phyloP scores from a whole-genome alignment of 2,113 vertebrate genomes.

The Bolborhynchus lineola region DNA sequence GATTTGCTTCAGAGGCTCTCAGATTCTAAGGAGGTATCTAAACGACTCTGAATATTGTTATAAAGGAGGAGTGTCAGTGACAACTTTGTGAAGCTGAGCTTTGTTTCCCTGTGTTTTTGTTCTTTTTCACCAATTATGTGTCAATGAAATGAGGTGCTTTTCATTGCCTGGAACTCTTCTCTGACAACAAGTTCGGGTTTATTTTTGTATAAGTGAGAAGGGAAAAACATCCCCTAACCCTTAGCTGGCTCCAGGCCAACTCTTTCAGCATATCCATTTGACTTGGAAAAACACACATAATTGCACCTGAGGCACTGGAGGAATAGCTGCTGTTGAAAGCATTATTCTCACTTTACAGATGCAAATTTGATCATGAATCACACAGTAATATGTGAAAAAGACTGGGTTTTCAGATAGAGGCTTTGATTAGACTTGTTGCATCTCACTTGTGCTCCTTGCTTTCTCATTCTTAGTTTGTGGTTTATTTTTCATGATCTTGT shows the following conservation, averaged over 20 bases:
- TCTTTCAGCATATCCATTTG: not conserved
- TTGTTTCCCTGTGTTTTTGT: not conserved
- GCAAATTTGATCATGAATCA: not conserved
- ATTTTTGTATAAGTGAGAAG: not conserved
- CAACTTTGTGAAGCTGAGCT: not conserved
- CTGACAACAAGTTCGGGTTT: not conserved
- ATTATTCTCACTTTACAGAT: not conserved
- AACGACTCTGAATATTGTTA: not conserved
- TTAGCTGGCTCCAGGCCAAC: not conserved
- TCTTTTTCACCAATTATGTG: not conserved
- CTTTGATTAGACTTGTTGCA: not conserved
- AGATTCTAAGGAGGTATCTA: not conserved
- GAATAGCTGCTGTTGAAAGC: not conserved
- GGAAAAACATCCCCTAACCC: not conserved
- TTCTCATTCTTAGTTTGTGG: not conserved
- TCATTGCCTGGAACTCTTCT: not conserved
- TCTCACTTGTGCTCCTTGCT: not conserved
- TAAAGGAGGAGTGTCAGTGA: not conserved
- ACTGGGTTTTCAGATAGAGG: not conserved
- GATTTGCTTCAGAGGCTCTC: not conserved
- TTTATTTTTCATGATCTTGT: not conserved
- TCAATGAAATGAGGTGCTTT: not conserved
- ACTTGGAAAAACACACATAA: not conserved
- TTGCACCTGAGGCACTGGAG: not conserved
- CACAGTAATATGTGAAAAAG: not conserved